Evolutionary conservation across 2,113 vertebrate species (phyloP), one percentile per base, ranked within the genome.

Genomic region (Dissostichus mawsoni): DNA sequence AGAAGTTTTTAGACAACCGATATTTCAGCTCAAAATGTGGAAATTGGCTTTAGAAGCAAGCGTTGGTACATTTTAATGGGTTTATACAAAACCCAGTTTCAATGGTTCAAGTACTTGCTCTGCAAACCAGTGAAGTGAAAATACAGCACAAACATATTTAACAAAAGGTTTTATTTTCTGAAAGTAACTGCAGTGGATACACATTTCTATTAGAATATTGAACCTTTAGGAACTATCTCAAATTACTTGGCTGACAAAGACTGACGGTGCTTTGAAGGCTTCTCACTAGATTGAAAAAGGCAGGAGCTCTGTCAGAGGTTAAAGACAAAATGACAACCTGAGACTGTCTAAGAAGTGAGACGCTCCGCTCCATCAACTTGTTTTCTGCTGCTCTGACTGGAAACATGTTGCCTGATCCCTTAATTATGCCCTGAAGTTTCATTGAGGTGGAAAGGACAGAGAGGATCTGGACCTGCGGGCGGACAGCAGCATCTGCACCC

Each of bases 401-500:
- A 61, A 87, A 80, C 77, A 56, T 56, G 23, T 74, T 61, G 74
- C 55, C 56, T 23, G 47, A 18, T 79, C n/a, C 69, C 47, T 71
- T 86, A 83, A 79, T 77, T 67, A 69, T 75, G 76, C 69, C 11
- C 56, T 58, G 53, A 78, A 45, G 65, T 74, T 74, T 83, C 72
- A 62, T 6, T 69, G 74, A 83, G 74, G 78, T 55, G 57, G 70
- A 36, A 57, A 57, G 65, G 62, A 47, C 11, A 41, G 9, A 58
- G 76, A 69, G 76, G 2, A 23, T 65, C 18, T 18, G 66, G 56
- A 52, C 57, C 64, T 25, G 25, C 25, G 72, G 71, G 65, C 82
- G 65, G 86, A 83, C 86, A 76, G 78, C 68, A 81, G 81, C 86
- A 86, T 79, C 83, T 84, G 81, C 76, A 63, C 66, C 29, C 33